Evolutionary conservation across 2,797 vertebrate species (phyloP), one percentile per base, ranked within the genome.

Genomic region (Anas bahamensis): DNA sequence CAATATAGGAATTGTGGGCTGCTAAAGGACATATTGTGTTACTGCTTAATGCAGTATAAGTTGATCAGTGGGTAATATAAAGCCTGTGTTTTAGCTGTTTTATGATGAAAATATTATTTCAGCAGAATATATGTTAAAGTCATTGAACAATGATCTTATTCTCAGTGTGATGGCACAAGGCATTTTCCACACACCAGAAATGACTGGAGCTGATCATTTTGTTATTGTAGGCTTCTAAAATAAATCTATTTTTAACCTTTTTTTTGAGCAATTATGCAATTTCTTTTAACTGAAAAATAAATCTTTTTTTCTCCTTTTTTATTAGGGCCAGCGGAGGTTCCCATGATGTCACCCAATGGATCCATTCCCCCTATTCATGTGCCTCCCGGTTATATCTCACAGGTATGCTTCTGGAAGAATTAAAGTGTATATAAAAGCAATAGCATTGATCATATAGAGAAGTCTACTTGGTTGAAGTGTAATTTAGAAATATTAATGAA

Each of bases 271-370:
- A 72, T 55, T 83, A 28, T 65, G 12, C 35, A 42, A 2, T 50
- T 76, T 73, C 77, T 39, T 86, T 80, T 16, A 50, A 74, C 65
- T 55, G 59, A 41, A 89, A 74, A 61, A 85, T 48, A 48, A 60
- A 3, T 12, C 68, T 85, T 50, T 77, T 95, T 81, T 88, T 81
- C 85, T 88, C 2, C 73, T n/a, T 93, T 72, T 81, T 21, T 80
- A 1, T 42, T 89, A 99, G 99, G 99, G 96, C 99, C 99, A 82
- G 99, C 99, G 87, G 99, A 99, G 96, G 99, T 99, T 97, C 99
- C 99, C 86, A 99, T 99, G 99, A 99, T 99, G 99, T 99, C 99
- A 96, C 99, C 99, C 52, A 99, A 99, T 94, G 99, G 99, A 89
- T 99, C 99, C 72, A 99, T 99, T 93, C 99, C 99, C 84, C 99